Evolutionary conservation across 30 jellyfish, hydroid and myxozoan genomes (phyloP).

Genomic region (Chironex yamaguchii): DNA sequence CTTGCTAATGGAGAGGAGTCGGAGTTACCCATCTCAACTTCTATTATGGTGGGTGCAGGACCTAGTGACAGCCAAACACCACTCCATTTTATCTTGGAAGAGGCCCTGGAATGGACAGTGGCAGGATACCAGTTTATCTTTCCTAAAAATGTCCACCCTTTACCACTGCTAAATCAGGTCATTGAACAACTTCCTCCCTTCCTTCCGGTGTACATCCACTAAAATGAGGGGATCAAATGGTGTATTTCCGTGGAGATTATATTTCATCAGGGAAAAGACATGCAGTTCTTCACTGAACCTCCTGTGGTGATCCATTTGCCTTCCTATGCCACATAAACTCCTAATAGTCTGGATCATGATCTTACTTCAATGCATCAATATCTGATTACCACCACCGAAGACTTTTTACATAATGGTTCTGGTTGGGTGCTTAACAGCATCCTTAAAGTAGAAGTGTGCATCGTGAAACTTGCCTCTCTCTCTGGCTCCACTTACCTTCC

Average conservation of each 20-base stretch:
- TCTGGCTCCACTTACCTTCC: constrained; percentile 46
- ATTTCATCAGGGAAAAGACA: neutral
- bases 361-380: neutral
- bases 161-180: neutral
- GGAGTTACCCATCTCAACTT: neutral
- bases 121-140: neutral
- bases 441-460: neutral
- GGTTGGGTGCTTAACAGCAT: neutral
- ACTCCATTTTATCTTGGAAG: neutral
- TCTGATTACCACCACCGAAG: neutral
- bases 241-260: neutral
- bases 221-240: neutral
- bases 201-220: neutral
- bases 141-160: neutral
- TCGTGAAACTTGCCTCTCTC: constrained; percentile 26
- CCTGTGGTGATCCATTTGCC: neutral
- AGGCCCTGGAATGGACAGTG: neutral
- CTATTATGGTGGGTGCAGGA: neutral
- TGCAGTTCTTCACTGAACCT: neutral
- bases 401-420: neutral
- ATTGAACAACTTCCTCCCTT: neutral
- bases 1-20: neutral
- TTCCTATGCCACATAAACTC: neutral
- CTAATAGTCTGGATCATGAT: neutral
- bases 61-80: neutral